phyloP scores from a whole-genome alignment of 2,888 invertebrate genomes.

The Carterocephalus palaemon region DNA sequence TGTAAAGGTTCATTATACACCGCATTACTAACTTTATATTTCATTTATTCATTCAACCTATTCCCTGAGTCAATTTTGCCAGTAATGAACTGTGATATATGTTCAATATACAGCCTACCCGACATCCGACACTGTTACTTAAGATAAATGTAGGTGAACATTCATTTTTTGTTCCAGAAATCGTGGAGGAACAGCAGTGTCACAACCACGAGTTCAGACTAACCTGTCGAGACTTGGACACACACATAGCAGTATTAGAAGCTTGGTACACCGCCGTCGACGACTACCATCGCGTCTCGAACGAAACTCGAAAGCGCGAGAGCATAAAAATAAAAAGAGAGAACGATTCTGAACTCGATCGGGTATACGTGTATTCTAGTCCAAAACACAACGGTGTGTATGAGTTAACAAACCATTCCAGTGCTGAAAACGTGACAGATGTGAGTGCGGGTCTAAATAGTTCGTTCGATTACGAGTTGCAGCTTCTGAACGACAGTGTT shows the following conservation, averaged over 20 bases:
- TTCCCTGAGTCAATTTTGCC: constrained; percentile 4
- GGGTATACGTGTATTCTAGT: constrained; percentile 68
- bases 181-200: constrained; percentile 81
- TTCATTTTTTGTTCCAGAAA: constrained; percentile 74
- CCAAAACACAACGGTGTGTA: constrained; percentile 70
- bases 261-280: constrained; percentile 76
- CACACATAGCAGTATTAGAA: constrained; percentile 81
- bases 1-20: too few relatives aligned
- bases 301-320: constrained; percentile 41
- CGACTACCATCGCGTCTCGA: constrained; percentile 51
- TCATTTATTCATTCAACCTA: constrained; percentile 6
- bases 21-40: background rate
- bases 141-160: constrained; percentile 13
- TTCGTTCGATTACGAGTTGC: constrained; percentile 32
- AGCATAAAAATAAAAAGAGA: constrained; percentile 52
- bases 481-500: constrained; percentile 42
- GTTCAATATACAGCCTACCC: background rate
- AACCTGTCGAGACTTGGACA: constrained; percentile 81
- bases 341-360: constrained; percentile 65
- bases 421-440: constrained; percentile 44
- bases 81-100: constrained; percentile 2
- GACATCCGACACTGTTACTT: constrained; percentile 6
- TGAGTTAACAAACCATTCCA: constrained; percentile 53
- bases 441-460: constrained; percentile 35
- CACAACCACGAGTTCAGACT: constrained; percentile 80